Conservation (phyloP, 2,113 vertebrate species). For the Girardinichthys multiradiatus region DNA sequence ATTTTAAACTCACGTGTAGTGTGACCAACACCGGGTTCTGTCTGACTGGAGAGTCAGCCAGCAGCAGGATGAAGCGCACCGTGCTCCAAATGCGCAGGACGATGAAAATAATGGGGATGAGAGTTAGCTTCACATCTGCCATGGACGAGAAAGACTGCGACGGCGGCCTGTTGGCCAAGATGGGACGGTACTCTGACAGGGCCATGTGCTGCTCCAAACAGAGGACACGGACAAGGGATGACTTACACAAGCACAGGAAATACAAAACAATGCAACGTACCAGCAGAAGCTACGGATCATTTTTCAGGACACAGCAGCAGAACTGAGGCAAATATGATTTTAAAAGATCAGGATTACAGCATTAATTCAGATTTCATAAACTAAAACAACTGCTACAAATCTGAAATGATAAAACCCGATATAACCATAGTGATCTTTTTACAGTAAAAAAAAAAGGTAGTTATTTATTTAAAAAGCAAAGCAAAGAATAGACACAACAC, state of each 20-base stretch:
- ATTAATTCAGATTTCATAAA: no score
- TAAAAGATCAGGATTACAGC: no score
- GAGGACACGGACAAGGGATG: background rate
- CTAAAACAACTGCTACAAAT: no score
- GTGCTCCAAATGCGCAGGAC: slow-evolving; percentile 94
- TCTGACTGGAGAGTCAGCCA: slow-evolving; percentile 82
- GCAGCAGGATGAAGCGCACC: slow-evolving; percentile 89
- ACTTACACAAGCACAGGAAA: background rate
- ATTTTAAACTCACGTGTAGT: slow-evolving; percentile 85
- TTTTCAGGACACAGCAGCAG: no score
- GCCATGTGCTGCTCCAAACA: slow-evolving; percentile 83
- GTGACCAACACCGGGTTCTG: slow-evolving; percentile 85
- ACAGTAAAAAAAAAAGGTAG: no score
- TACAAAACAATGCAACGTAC: background rate
- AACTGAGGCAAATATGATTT: no score
- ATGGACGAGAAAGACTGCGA: slow-evolving; percentile 76
- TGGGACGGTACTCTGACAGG: slow-evolving; percentile 92
- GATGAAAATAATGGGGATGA: slow-evolving; percentile 95
- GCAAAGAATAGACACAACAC: background rate
- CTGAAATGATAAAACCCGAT: no score
- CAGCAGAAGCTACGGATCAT: background rate
- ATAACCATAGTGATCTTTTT: no score
- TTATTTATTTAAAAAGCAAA: background rate
- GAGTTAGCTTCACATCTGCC: slow-evolving; percentile 89
- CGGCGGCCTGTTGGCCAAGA: slow-evolving; percentile 76